Percentiles rank a stretch among this genome's conserved stretches.
Evolutionary conservation across 2,797 vertebrate species (phyloP).

Genomic region (Catamblyrhynchus diadema): DNA sequence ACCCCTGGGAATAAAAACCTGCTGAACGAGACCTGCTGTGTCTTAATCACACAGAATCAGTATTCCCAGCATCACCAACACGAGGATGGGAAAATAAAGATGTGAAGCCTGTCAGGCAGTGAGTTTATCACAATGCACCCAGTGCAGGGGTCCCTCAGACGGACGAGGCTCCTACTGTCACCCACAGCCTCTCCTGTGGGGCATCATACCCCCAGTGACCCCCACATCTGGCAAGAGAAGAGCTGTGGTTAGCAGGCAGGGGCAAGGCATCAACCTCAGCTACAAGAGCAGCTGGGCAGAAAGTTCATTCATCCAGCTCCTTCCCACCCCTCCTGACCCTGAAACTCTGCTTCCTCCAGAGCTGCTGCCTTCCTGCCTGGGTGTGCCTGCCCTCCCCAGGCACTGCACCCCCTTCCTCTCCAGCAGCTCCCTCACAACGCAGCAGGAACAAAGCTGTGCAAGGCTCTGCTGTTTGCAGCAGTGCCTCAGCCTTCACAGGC

Average conservation of each 20-base stretch:
- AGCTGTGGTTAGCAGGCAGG: neutral
- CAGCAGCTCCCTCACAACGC: neutral
- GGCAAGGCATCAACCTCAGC: neutral
- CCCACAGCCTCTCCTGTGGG: neutral
- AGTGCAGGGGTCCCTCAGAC: neutral
- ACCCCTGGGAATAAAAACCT: neutral
- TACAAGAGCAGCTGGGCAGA: neutral
- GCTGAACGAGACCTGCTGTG: fast-evolving
- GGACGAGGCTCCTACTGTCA: fast-evolving
- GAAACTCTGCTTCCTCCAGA: neutral
- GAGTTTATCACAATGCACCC: neutral
- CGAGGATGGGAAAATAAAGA: neutral
- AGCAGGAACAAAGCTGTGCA: neutral
- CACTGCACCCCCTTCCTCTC: neutral
- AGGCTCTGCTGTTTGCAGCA: neutral
- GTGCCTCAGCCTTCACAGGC: neutral
- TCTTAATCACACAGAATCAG: neutral
- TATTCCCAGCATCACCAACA: neutral
- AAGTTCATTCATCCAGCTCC: neutral
- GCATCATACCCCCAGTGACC: neutral
- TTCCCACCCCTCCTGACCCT: neutral
- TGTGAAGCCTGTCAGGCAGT: neutral
- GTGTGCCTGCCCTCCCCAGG: fast-evolving
- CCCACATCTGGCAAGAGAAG: neutral
- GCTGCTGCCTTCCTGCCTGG: neutral